These are phyloP conservation scores for Chloroclystis v-ata DNA, from an alignment of 2,888 invertebrate species.

Conservation along the genomic window DNA sequence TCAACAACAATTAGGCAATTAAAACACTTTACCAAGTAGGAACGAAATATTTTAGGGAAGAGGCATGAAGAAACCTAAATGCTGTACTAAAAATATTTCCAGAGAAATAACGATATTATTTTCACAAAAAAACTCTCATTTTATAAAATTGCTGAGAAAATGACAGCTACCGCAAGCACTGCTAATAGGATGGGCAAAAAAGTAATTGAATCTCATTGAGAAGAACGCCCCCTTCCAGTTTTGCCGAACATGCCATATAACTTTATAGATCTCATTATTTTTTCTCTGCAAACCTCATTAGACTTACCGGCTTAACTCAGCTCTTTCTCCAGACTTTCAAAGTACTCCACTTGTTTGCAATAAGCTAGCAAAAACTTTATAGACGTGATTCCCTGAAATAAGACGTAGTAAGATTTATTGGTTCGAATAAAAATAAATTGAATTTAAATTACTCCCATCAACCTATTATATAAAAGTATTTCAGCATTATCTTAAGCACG, in stretches of 20 bases:
- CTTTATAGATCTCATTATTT: slow-evolving; percentile 22
- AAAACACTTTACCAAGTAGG: too few relatives aligned
- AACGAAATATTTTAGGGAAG: too few relatives aligned
- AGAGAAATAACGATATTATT: slow-evolving; percentile 12
- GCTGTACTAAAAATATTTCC: background rate
- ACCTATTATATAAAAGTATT: background rate
- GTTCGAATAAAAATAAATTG: too few relatives aligned
- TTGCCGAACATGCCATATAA: slow-evolving; percentile 19
- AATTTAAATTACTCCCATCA: background rate
- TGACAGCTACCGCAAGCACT: slow-evolving; percentile 19
- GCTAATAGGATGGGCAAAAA: slow-evolving; percentile 26
- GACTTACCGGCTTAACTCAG: slow-evolving; percentile 6
- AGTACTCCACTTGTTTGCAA: background rate
- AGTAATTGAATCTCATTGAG: slow-evolving; percentile 27
- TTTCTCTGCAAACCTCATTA: slow-evolving; percentile 6
- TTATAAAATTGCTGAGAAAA: slow-evolving; percentile 27
- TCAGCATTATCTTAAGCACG: slow-evolving; percentile 26
- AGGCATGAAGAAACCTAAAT: too few relatives aligned
- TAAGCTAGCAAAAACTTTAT: background rate
- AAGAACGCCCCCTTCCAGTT: slow-evolving; percentile 21
- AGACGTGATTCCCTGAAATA: too few relatives aligned
- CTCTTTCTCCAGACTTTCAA: background rate
- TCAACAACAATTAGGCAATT: too few relatives aligned
- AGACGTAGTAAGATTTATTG: too few relatives aligned
- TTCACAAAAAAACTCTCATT: slow-evolving; percentile 30